Conservation (phyloP, 2,888 invertebrate species). For the Ptilodon capucinus region DNA sequence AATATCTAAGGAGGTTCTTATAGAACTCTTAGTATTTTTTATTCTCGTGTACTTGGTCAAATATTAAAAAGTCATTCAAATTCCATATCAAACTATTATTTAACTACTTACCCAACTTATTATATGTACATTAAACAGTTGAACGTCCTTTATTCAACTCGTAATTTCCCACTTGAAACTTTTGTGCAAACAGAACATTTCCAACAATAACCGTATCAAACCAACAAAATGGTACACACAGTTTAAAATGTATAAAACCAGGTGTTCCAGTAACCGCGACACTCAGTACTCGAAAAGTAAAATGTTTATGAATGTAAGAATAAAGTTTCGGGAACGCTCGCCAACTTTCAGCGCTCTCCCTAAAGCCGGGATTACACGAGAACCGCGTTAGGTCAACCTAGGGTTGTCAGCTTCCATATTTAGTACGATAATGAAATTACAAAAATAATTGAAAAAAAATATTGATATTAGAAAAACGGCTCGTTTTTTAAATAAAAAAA, state of each 20-base stretch:
- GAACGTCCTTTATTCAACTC: not conserved
- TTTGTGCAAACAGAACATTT: not conserved
- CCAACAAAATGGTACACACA: conserved; percentile 12
- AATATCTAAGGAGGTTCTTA: no score
- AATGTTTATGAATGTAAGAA: conserved; percentile 76
- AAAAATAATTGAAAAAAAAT: no score
- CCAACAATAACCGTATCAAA: not conserved
- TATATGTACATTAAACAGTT: no score
- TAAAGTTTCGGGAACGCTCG: conserved; percentile 55
- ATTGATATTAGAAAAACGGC: no score
- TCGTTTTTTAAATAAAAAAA: no score
- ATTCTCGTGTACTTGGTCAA: no score
- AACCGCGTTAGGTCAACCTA: conserved; percentile 71
- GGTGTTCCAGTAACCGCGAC: conserved; percentile 43
- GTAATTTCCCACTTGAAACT: not conserved
- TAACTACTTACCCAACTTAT: no score
- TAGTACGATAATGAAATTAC: not conserved
- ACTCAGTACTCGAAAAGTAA: conserved; percentile 57
- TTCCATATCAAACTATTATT: no score
- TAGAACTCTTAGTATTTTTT: no score
- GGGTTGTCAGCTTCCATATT: not conserved
- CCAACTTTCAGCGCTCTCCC: conserved; percentile 64
- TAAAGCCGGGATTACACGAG: conserved; percentile 68
- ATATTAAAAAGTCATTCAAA: no score
- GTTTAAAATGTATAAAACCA: conserved; percentile 60